phyloP scores from a whole-genome alignment of 2,113 vertebrate species.

The Xenus cinereus region DNA sequence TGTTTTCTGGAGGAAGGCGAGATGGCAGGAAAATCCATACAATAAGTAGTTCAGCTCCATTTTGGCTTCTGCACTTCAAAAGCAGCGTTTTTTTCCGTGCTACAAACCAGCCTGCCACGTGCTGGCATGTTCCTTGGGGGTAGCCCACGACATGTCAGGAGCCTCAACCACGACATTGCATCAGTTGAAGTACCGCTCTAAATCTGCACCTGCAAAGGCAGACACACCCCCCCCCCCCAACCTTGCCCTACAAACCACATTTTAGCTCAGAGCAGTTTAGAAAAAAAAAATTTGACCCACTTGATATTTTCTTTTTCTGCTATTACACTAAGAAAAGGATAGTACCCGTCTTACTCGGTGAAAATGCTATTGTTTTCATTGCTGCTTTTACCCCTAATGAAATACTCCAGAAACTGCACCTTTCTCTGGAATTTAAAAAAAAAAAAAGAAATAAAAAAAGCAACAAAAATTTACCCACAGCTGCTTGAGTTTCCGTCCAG shows the following conservation, averaged over 20 bases:
- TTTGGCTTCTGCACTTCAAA: background rate
- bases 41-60: background rate
- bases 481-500: background rate
- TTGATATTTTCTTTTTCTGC: background rate
- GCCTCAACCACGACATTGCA: background rate
- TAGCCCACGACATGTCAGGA: fast-evolving
- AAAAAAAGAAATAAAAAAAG: background rate
- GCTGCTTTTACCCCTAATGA: background rate
- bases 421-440: background rate
- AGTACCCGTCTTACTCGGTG: background rate
- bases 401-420: background rate
- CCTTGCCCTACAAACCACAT: background rate
- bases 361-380: background rate
- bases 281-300: background rate
- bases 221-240: fast-evolving
- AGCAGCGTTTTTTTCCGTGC: background rate
- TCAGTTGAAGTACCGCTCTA: background rate
- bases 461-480: background rate
- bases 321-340: background rate
- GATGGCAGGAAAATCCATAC: background rate
- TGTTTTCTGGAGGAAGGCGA: background rate
- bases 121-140: background rate
- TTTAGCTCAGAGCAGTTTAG: background rate
- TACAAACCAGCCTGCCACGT: background rate
- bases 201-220: background rate